These are phyloP conservation scores for Hypanus sabinus DNA, from an alignment of 2,113 vertebrate species.

Conservation along the genomic window DNA sequence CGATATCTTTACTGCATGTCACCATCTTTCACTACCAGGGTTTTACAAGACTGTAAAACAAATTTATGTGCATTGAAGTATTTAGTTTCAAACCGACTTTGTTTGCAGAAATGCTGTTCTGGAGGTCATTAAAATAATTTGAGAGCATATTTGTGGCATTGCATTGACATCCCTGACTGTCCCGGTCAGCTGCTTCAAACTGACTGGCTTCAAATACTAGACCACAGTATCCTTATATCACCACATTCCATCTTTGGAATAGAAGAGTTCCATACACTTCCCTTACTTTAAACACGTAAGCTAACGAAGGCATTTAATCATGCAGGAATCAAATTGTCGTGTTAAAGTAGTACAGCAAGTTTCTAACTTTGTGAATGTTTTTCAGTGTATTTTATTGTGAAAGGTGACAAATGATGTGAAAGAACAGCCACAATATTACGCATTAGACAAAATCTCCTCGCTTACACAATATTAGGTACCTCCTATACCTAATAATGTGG, in stretches of 20 bases:
- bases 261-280: background rate
- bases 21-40: conserved; percentile 25
- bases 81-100: conserved; percentile 24
- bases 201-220: conserved; percentile 26
- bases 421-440: background rate
- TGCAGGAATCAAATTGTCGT: background rate
- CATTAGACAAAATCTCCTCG: too few species aligned
- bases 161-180: background rate
- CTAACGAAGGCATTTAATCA: background rate
- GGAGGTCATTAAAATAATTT: conserved; percentile 36
- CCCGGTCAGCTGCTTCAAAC: background rate
- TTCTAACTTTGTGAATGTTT: background rate
- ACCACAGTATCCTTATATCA: conserved; percentile 35
- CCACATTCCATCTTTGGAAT: background rate
- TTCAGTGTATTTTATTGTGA: background rate
- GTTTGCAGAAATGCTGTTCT: background rate
- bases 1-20: conserved; percentile 23
- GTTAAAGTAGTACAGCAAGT: background rate
- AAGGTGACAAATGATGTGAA: background rate
- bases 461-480: too few species aligned
- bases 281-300: background rate
- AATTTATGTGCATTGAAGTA: background rate
- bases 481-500: too few species aligned
- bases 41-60: conserved; percentile 28
- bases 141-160: conserved; percentile 7